Conservation (phyloP, 1,140 invertebrate species). For the Drosophila sp. region DNA sequence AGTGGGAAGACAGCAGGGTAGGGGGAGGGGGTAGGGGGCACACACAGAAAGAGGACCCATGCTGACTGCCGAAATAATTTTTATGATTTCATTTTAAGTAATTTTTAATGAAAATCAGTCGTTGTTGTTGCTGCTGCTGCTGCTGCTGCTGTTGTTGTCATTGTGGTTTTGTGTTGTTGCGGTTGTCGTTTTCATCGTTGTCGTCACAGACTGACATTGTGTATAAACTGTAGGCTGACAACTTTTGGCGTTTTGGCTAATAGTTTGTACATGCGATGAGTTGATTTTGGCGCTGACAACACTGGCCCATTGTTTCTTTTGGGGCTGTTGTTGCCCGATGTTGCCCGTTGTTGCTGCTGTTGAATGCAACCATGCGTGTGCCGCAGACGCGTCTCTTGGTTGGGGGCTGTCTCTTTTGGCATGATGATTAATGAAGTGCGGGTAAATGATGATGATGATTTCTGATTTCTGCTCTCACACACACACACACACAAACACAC, state of each 20-base stretch:
- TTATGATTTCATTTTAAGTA: constrained; percentile 75
- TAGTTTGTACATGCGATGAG: constrained; percentile 76
- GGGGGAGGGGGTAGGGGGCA: not conserved
- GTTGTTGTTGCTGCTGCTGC: constrained; percentile 7
- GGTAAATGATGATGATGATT: constrained; percentile 47
- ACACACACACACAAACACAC: not conserved
- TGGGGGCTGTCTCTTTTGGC: constrained; percentile 56
- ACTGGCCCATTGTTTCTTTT: constrained; percentile 40
- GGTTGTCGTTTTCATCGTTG: not conserved
- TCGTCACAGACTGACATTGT: constrained; percentile 7
- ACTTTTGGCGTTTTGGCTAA: constrained; percentile 74
- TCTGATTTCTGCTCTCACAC: constrained; percentile 27
- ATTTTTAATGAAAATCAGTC: constrained; percentile 75
- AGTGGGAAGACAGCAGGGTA: constrained; percentile 3
- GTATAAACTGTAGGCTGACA: constrained; percentile 33
- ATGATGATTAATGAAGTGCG: constrained; percentile 82
- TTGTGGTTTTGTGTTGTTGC: constrained; percentile 1
- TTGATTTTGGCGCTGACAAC: constrained; percentile 69
- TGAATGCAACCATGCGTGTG: constrained; percentile 47
- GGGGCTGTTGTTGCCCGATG: constrained; percentile 9
- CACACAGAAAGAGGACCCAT: constrained; percentile 39
- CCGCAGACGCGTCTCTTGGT: constrained; percentile 29
- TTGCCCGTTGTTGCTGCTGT: constrained; percentile 13
- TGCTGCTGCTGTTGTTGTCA: not conserved
- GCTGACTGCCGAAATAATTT: constrained; percentile 65